Percentiles rank a stretch among this genome's conserved stretches.
phyloP scores from a whole-genome alignment of 2,888 invertebrate species.

The Eupithecia pulchellata region DNA sequence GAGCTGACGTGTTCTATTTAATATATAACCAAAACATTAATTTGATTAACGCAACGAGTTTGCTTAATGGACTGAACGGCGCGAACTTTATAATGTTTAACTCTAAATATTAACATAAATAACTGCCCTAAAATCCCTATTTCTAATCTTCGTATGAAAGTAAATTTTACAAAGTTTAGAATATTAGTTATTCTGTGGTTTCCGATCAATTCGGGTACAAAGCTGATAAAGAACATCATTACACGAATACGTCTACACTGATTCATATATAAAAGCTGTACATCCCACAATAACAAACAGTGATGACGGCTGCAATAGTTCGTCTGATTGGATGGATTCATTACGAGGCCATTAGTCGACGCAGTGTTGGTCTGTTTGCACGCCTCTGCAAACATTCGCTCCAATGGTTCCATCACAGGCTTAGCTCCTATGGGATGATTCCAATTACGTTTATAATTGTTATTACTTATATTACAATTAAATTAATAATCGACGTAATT shows the following conservation, averaged over 20 bases:
- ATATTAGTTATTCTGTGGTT: too few species aligned
- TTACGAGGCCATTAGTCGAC: slow-evolving; percentile 16
- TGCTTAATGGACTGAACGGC: slow-evolving; percentile 25
- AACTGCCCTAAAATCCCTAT: not conserved
- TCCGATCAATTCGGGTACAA: not conserved
- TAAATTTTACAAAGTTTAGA: not conserved
- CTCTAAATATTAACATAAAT: not conserved
- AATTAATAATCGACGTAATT: not conserved
- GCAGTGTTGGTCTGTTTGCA: slow-evolving; percentile 14
- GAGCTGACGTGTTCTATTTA: slow-evolving; percentile 39
- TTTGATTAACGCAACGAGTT: slow-evolving; percentile 36
- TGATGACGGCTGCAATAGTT: slow-evolving; percentile 9
- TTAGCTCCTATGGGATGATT: not conserved
- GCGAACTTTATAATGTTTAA: slow-evolving; percentile 7
- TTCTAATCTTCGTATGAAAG: not conserved
- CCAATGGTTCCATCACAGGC: not conserved
- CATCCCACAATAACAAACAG: slow-evolving; percentile 3
- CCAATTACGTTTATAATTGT: too few species aligned
- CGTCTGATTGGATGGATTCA: slow-evolving; percentile 29
- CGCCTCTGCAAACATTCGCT: not conserved
- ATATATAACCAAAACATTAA: slow-evolving; percentile 39
- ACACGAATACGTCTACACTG: not conserved
- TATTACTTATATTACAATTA: too few species aligned
- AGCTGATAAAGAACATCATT: not conserved
- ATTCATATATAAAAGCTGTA: too few species aligned